A percentile compares a stretch with the other conserved stretches of the same genome.
These are phyloP conservation scores for Polydrusus tereticollis DNA, from an alignment of 2,888 invertebrate species.

Conservation along the genomic window DNA sequence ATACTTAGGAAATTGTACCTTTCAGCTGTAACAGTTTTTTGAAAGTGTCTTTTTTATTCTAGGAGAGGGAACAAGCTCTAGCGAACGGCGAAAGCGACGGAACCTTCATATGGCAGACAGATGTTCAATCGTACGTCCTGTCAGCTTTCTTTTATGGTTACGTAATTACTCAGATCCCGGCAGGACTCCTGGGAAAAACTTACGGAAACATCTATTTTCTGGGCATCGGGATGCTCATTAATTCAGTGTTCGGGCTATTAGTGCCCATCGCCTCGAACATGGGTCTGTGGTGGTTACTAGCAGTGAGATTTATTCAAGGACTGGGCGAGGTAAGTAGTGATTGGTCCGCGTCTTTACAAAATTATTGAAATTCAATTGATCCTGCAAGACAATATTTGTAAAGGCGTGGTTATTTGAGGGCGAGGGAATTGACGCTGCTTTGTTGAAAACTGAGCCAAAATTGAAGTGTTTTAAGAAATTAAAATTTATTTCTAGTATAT, in stretches of 20 bases:
- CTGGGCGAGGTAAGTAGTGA: constrained; percentile 82
- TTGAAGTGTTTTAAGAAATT: background rate
- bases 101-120: constrained; percentile 79
- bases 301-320: constrained; percentile 89
- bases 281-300: constrained; percentile 78
- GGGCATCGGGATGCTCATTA: constrained; percentile 88
- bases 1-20: no score
- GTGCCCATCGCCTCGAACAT: constrained; percentile 87
- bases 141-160: constrained; percentile 95
- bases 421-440: constrained; percentile 29
- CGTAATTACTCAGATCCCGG: constrained; percentile 89
- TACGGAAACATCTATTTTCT: constrained; percentile 90
- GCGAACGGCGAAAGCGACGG: constrained; percentile 71
- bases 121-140: constrained; percentile 85
- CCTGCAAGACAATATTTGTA: constrained; percentile 20
- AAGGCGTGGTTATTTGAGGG: constrained; percentile 23
- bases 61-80: constrained; percentile 11
- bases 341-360: constrained; percentile 36
- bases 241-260: constrained; percentile 86
- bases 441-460: constrained; percentile 23
- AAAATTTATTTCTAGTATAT: no score
- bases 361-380: background rate
- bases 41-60: background rate
- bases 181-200: constrained; percentile 89
- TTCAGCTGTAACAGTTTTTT: no score